Conservation (phyloP, 2,113 vertebrate species). For the Crotalus viridis region DNA sequence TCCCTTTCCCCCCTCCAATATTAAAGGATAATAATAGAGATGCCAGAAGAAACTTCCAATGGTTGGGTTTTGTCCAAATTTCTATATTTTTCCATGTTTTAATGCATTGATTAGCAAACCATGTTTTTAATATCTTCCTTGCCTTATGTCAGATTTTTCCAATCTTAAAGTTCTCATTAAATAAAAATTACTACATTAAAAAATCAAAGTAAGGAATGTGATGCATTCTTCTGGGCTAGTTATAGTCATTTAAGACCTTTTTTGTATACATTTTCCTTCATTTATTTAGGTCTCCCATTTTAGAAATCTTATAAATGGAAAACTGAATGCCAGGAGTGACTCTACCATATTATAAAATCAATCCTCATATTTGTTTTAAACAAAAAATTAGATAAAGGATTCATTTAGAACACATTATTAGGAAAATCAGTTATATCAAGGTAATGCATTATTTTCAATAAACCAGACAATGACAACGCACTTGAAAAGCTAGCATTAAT, state of each 20-base stretch:
- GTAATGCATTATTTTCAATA: not conserved
- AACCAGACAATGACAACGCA: not conserved
- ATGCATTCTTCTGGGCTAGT: not conserved
- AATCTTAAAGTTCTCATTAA: not conserved
- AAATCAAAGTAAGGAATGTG: not conserved
- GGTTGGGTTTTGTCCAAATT: not conserved
- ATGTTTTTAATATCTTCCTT: not conserved
- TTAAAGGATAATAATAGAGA: not conserved
- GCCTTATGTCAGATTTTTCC: not conserved
- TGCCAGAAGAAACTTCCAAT: not conserved
- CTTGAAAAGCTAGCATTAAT: not conserved
- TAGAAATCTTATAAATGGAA: not conserved
- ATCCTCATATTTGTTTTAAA: not conserved
- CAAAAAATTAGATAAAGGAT: not conserved
- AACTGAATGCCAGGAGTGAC: not conserved
- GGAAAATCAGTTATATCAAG: constrained; percentile 11
- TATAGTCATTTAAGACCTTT: not conserved
- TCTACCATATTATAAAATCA: not conserved
- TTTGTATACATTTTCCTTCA: not conserved
- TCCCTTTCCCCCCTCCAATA: no score
- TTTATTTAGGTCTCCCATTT: not conserved
- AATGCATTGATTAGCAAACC: not conserved
- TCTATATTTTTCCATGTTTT: not conserved
- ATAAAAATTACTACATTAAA: not conserved
- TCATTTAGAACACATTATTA: constrained; percentile 8